Evolutionary conservation across 2,888 invertebrate species (phyloP).

Genomic region (Leptopterna dolabrata): DNA sequence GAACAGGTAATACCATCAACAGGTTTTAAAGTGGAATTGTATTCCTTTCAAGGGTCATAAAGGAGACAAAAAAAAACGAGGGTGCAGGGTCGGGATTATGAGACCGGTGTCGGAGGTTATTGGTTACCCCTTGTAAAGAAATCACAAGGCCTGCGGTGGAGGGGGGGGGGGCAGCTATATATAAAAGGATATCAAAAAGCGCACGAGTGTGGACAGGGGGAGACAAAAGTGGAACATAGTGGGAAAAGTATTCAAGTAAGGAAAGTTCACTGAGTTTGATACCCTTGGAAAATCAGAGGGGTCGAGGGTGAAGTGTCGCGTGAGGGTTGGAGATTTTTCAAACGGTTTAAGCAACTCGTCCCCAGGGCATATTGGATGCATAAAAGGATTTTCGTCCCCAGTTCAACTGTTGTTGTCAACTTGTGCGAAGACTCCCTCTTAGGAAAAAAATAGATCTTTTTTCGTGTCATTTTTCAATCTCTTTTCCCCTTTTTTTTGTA

Average conservation of each 20-base stretch:
- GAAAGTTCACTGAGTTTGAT: conserved; percentile 34
- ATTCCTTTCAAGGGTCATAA: neutral
- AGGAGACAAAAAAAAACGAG: neutral
- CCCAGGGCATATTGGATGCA: conserved; percentile 36
- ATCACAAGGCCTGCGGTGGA: neutral
- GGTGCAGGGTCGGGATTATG: neutral
- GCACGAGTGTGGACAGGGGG: neutral
- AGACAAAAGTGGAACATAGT: neutral
- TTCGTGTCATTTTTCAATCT: neutral
- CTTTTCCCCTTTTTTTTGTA: neutral
- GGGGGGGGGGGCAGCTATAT: conserved; percentile 4
- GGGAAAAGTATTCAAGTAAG: conserved; percentile 19
- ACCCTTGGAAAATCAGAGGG: conserved; percentile 18
- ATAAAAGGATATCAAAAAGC: conserved; percentile 33
- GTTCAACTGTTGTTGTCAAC: conserved; percentile 27
- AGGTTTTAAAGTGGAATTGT: conserved; percentile 6
- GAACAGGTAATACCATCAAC: neutral
- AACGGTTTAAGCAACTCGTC: conserved; percentile 47
- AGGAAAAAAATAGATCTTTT: neutral
- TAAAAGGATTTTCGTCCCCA: conserved; percentile 48
- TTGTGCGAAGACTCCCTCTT: neutral
- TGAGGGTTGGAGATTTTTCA: conserved; percentile 27
- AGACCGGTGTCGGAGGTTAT: conserved; percentile 38
- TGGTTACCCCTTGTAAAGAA: conserved; percentile 40
- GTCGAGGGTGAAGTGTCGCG: neutral